phyloP scores from a whole-genome alignment of 2,113 vertebrate species.

The Strix uralensis region DNA sequence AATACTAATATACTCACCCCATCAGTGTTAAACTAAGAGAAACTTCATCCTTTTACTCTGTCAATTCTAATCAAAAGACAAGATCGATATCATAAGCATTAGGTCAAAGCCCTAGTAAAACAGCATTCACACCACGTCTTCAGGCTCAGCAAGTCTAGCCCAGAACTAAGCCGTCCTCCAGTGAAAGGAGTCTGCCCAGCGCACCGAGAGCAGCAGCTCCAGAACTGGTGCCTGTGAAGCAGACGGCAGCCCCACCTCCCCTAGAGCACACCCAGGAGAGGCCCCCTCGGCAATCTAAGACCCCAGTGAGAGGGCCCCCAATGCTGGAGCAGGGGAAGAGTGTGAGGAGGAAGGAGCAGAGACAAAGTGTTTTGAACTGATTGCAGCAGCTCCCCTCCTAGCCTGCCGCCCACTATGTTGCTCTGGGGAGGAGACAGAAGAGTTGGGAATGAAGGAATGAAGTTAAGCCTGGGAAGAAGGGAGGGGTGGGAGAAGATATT shows the following conservation, averaged over 20 bases:
- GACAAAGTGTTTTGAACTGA: background rate
- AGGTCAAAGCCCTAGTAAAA: background rate
- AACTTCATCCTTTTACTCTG: background rate
- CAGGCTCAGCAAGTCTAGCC: background rate
- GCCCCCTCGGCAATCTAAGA: background rate
- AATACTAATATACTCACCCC: background rate
- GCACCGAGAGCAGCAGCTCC: rapidly evolving
- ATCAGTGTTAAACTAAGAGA: background rate
- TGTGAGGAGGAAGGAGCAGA: background rate
- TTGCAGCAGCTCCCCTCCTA: background rate
- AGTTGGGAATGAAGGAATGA: background rate
- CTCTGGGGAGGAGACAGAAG: background rate
- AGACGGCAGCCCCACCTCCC: background rate
- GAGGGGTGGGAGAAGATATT: background rate
- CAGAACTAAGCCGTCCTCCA: background rate
- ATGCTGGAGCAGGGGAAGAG: background rate
- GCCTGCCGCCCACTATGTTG: background rate
- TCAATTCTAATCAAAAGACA: background rate
- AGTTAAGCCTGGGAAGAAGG: background rate
- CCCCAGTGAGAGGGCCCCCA: background rate
- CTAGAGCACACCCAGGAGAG: rapidly evolving
- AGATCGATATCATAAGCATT: background rate
- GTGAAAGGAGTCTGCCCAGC: background rate
- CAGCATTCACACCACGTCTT: background rate
- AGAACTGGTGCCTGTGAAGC: background rate